phyloP scores from a whole-genome alignment of 2,113 vertebrate genomes.

The Dasyprocta punctata region DNA sequence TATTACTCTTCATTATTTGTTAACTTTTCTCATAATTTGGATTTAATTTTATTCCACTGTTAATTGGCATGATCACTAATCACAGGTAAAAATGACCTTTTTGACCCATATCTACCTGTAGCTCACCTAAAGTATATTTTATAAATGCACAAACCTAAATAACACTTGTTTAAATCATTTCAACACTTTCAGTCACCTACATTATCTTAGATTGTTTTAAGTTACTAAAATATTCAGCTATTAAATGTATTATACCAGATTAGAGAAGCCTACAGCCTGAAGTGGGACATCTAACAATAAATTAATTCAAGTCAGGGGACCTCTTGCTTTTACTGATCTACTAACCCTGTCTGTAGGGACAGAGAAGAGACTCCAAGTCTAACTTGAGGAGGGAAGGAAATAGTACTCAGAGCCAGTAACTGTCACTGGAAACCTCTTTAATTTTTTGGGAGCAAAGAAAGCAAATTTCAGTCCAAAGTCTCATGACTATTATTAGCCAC shows the following conservation, averaged over 20 bases:
- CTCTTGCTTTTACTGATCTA: background rate
- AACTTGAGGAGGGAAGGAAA: background rate
- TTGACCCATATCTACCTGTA: background rate
- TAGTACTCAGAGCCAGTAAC: background rate
- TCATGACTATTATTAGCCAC: background rate
- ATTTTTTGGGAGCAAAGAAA: background rate
- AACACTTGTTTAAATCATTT: background rate
- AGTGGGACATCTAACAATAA: background rate
- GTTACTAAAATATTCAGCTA: background rate
- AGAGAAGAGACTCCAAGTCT: background rate
- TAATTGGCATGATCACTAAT: background rate
- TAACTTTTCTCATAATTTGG: slow-evolving; percentile 8
- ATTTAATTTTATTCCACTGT: background rate
- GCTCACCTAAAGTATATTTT: background rate
- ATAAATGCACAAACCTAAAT: background rate
- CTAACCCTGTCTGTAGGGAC: background rate
- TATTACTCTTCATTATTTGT: background rate
- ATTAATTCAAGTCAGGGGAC: background rate
- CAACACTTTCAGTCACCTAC: background rate
- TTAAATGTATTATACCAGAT: background rate
- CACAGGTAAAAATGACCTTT: background rate
- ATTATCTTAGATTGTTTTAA: background rate
- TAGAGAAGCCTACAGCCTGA: background rate
- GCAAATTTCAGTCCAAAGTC: background rate
- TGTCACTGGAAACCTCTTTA: background rate